phyloP scores from a whole-genome alignment of 2,888 invertebrate genomes.

The Limenitis camilla region DNA sequence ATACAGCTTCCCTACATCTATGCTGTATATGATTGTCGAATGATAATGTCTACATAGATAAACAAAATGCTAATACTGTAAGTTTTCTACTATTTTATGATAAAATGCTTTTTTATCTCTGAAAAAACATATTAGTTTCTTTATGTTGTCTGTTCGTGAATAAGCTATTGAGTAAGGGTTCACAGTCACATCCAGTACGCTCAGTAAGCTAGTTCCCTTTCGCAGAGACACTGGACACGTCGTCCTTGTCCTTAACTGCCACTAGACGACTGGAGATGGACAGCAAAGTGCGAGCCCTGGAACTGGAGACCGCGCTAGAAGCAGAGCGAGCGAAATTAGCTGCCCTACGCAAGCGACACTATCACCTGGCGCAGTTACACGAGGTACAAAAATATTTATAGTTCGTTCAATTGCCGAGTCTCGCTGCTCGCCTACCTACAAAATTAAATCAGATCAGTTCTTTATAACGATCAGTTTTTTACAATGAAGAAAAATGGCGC shows the following conservation, averaged over 20 bases:
- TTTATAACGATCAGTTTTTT: too few relatives aligned
- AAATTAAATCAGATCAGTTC: too few relatives aligned
- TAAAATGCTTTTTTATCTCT: too few relatives aligned
- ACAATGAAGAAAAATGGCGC: too few relatives aligned
- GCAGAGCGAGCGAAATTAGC: conserved; percentile 89
- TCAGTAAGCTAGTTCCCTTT: conserved; percentile 8
- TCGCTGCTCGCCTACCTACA: neutral
- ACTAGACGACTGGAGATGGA: conserved; percentile 98
- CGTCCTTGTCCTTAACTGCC: conserved; percentile 91
- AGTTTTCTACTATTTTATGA: too few relatives aligned
- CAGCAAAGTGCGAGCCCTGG: conserved; percentile 94
- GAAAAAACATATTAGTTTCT: too few relatives aligned
- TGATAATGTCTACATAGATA: too few relatives aligned
- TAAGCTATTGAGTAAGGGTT: too few relatives aligned
- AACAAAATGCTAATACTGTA: too few relatives aligned
- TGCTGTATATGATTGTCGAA: too few relatives aligned
- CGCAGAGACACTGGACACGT: conserved; percentile 91
- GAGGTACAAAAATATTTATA: conserved; percentile 55
- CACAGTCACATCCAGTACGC: neutral
- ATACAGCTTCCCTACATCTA: too few relatives aligned
- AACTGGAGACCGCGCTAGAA: conserved; percentile 92
- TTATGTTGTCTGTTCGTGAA: neutral
- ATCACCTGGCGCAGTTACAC: conserved; percentile 84
- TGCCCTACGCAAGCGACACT: conserved; percentile 92
- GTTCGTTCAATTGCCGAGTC: neutral